Percentiles rank a stretch among this genome's conserved stretches.
phyloP scores from a whole-genome alignment of 2,888 invertebrate species.

The Epirrhoe alternata region DNA sequence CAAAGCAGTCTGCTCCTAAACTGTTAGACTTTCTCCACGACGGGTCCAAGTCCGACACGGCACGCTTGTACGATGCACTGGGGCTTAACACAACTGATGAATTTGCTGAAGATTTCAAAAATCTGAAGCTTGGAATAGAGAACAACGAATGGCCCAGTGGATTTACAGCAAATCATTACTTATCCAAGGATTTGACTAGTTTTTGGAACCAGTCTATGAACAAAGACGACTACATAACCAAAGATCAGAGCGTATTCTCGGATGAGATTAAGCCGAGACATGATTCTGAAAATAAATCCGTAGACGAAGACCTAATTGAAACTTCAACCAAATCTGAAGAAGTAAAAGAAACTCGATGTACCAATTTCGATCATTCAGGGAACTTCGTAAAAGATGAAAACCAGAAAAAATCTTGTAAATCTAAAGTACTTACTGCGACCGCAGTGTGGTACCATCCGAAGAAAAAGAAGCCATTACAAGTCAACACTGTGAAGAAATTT shows the following conservation, averaged over 20 bases:
- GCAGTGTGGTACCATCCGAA: conserved; percentile 81
- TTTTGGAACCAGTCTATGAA: conserved; percentile 62
- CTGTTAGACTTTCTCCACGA: conserved; percentile 80
- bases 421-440: conserved; percentile 68
- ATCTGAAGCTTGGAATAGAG: conserved; percentile 61
- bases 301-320: conserved; percentile 62
- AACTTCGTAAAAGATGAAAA: conserved; percentile 72
- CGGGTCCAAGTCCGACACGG: conserved; percentile 78
- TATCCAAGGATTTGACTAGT: conserved; percentile 63
- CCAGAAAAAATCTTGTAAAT: conserved; percentile 67
- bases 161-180: conserved; percentile 57
- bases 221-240: conserved; percentile 57
- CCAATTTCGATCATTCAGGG: conserved; percentile 75
- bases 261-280: conserved; percentile 56
- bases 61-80: conserved; percentile 77
- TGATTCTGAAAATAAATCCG: conserved; percentile 56
- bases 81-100: conserved; percentile 69
- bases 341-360: conserved; percentile 65
- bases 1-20: conserved; percentile 80
- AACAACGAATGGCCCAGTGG: conserved; percentile 61
- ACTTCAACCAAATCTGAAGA: conserved; percentile 59
- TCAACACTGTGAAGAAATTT: conserved; percentile 70
- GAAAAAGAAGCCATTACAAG: conserved; percentile 75
- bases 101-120: conserved; percentile 66
- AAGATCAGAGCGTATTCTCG: conserved; percentile 53